A percentile compares a stretch with the other conserved stretches of the same genome.
phyloP scores from a whole-genome alignment of 1,140 invertebrate genomes.

The Pararge aegeria region DNA sequence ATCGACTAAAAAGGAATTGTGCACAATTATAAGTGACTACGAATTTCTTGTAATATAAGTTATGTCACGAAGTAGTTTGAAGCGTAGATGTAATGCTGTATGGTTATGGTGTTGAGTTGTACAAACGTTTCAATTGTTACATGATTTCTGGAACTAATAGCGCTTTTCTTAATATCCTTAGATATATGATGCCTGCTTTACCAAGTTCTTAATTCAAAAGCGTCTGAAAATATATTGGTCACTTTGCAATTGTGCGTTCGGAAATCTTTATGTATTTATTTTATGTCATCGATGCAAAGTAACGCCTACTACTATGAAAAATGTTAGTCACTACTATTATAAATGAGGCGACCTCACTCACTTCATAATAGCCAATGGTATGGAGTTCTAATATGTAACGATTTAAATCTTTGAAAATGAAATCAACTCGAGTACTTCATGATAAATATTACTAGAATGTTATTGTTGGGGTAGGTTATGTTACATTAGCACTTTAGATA shows the following conservation, averaged over 20 bases:
- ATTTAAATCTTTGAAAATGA: neutral
- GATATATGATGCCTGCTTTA: too few relatives aligned
- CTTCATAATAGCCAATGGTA: too few relatives aligned
- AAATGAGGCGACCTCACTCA: too few relatives aligned
- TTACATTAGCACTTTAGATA: conserved; percentile 43
- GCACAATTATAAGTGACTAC: conserved; percentile 59
- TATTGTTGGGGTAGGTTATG: conserved; percentile 64
- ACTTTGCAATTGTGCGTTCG: neutral
- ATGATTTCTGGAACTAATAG: too few relatives aligned
- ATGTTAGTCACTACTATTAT: too few relatives aligned
- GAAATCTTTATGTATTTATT: too few relatives aligned
- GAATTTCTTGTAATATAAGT: conserved; percentile 62
- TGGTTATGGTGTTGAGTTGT: conserved; percentile 36
- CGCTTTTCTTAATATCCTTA: too few relatives aligned
- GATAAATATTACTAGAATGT: conserved; percentile 30
- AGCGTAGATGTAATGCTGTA: conserved; percentile 36
- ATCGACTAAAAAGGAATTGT: conserved; percentile 68
- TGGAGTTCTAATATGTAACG: neutral
- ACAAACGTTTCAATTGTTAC: neutral
- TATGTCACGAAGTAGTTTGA: conserved; percentile 42
- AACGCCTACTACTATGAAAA: too few relatives aligned
- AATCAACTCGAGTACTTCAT: neutral
- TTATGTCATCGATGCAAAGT: too few relatives aligned
- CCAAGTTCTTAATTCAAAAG: too few relatives aligned
- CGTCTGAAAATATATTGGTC: too few relatives aligned